phyloP scores from a whole-genome alignment of 2,113 vertebrate genomes.

The Gymnorhina tibicen region DNA sequence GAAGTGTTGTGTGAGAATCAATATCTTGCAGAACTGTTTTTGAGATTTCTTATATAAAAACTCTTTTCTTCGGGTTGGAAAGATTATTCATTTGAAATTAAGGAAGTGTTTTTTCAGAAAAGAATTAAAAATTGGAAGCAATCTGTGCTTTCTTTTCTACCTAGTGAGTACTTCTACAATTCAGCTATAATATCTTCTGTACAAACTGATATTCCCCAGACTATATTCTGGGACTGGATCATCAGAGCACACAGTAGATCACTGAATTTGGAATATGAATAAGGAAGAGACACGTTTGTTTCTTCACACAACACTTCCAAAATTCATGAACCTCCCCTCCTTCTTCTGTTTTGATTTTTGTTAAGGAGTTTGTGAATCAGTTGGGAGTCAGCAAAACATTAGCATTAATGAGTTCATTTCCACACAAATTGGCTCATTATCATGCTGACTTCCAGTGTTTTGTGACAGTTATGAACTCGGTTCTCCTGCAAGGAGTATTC shows the following conservation, averaged over 20 bases:
- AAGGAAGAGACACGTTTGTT: background rate
- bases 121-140: background rate
- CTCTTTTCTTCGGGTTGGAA: background rate
- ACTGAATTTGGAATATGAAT: background rate
- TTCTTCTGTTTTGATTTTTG: constrained; percentile 61
- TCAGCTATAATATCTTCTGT: background rate
- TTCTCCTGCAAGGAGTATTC: constrained; percentile 49
- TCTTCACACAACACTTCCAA: constrained; percentile 17
- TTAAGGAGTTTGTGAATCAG: constrained; percentile 64
- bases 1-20: background rate
- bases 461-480: constrained; percentile 38
- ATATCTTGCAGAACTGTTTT: background rate
- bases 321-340: constrained; percentile 46
- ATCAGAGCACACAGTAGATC: background rate
- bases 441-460: constrained; percentile 63
- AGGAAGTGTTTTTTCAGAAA: background rate
- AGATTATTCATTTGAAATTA: background rate
- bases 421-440: constrained; percentile 73
- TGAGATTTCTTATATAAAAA: background rate
- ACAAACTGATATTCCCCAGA: background rate
- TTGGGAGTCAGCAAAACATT: constrained; percentile 73
- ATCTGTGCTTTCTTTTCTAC: background rate
- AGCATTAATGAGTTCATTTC: constrained; percentile 77
- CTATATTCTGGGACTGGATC: background rate
- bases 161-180: background rate